phyloP scores from a whole-genome alignment of 2,797 vertebrate genomes.

The Hoplostethus mediterraneus region DNA sequence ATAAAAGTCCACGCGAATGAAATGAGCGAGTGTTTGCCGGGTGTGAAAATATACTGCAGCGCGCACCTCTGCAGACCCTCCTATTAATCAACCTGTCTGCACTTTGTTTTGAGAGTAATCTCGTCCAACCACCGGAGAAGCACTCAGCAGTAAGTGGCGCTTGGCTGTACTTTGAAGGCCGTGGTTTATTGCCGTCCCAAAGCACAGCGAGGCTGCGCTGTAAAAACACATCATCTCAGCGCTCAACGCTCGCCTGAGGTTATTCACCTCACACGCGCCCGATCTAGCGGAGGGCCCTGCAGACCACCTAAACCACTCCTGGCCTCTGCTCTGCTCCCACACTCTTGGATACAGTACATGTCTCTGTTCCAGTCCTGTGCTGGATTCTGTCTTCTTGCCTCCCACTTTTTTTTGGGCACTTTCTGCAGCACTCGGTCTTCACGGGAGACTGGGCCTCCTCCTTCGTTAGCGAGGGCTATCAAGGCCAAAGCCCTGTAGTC shows the following conservation, averaged over 20 bases:
- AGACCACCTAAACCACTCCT: conserved; percentile 37
- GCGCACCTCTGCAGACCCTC: conserved; percentile 81
- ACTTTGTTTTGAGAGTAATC: conserved; percentile 89
- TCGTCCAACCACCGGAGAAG: conserved; percentile 83
- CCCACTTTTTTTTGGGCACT: no score
- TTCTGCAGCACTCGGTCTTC: neutral
- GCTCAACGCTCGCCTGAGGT: conserved; percentile 68
- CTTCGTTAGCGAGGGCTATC: conserved; percentile 2
- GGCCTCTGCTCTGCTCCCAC: conserved; percentile 11
- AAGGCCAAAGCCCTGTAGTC: neutral
- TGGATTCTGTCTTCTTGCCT: neutral
- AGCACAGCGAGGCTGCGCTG: conserved; percentile 76
- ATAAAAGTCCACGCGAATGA: conserved; percentile 82
- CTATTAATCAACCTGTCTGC: conserved; percentile 89
- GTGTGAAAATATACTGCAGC: conserved; percentile 85
- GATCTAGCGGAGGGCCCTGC: conserved; percentile 20
- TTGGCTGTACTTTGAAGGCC: conserved; percentile 84
- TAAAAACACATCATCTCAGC: conserved; percentile 83
- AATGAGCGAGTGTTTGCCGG: conserved; percentile 77
- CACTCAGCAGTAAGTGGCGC: conserved; percentile 85
- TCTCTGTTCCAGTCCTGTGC: neutral
- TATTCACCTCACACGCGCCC: conserved; percentile 59
- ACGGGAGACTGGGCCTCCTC: neutral
- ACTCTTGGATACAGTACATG: conserved; percentile 7
- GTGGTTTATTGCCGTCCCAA: conserved; percentile 83